Evolutionary conservation across 2,888 invertebrate species (phyloP).

Genomic region (Entomobrya proxima): DNA sequence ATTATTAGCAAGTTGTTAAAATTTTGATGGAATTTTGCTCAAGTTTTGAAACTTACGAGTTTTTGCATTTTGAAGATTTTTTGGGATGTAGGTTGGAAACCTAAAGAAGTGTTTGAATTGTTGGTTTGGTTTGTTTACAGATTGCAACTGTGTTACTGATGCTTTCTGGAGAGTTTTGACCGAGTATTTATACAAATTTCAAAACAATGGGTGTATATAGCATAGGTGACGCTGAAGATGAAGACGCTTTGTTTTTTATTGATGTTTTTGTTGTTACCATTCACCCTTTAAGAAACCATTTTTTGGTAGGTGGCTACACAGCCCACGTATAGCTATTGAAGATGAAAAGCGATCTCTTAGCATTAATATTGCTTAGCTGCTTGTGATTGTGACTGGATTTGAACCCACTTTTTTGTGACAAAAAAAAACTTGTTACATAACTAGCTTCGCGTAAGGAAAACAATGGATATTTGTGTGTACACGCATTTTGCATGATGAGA

Average conservation of each 20-base stretch:
- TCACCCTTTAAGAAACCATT: too few relatives aligned
- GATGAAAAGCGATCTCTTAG: too few relatives aligned
- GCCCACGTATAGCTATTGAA: too few relatives aligned
- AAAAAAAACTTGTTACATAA: neutral
- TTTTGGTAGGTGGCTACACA: too few relatives aligned
- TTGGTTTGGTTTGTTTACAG: slow-evolving; percentile 5
- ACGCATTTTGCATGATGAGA: neutral
- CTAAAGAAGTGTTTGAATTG: neutral
- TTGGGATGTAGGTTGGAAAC: neutral
- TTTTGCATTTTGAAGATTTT: slow-evolving; percentile 37
- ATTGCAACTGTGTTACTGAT: slow-evolving; percentile 33
- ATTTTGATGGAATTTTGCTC: neutral
- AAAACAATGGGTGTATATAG: neutral
- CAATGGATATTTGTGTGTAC: neutral
- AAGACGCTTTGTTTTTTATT: neutral
- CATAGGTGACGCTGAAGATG: too few relatives aligned
- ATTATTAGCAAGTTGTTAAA: neutral
- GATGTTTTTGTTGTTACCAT: neutral
- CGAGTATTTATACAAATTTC: slow-evolving; percentile 20
- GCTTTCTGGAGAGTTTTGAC: neutral
- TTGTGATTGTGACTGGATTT: too few relatives aligned
- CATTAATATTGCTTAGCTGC: too few relatives aligned
- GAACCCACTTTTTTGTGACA: neutral
- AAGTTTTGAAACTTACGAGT: slow-evolving; percentile 27
- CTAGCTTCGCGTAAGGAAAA: neutral